A percentile compares a stretch with the other conserved stretches of the same genome.
Conservation (phyloP, 2,888 invertebrate species). For the Oegoconia quadripuncta region DNA sequence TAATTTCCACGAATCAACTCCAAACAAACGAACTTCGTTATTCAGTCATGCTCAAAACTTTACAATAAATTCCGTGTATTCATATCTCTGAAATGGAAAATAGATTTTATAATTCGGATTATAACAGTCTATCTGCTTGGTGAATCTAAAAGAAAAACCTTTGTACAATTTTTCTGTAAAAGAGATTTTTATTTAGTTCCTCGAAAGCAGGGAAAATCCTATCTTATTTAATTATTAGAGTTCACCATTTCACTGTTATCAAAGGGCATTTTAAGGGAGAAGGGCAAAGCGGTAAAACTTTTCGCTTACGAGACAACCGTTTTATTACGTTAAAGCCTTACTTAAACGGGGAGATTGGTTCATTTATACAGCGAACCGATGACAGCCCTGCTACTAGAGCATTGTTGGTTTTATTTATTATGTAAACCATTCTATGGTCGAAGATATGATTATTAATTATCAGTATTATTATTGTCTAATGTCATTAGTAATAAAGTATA, state of each 20-base stretch:
- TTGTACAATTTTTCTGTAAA: neutral
- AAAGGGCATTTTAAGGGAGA: conserved; percentile 24
- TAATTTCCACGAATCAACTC: conserved; percentile 29
- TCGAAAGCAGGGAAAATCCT: conserved; percentile 17
- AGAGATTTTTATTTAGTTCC: conserved; percentile 10
- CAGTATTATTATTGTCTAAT: no score
- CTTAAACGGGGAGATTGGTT: conserved; percentile 35
- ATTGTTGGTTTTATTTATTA: conserved; percentile 23
- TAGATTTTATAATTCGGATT: no score
- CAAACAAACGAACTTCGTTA: conserved; percentile 25
- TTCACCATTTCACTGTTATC: conserved; percentile 26
- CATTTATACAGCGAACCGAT: conserved; percentile 28
- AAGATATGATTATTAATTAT: no score
- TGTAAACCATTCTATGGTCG: no score
- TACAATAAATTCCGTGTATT: neutral
- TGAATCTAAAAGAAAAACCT: neutral
- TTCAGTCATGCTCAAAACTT: conserved; percentile 5
- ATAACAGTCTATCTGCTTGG: no score
- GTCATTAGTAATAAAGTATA: no score
- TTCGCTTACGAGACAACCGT: conserved; percentile 31
- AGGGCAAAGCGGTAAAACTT: conserved; percentile 29
- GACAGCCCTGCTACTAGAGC: conserved; percentile 31
- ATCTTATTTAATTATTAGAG: conserved; percentile 31
- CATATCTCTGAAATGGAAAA: no score
- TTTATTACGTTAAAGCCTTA: conserved; percentile 34